phyloP scores from a whole-genome alignment of 2,113 vertebrate species.

The Actinemys pallida region DNA sequence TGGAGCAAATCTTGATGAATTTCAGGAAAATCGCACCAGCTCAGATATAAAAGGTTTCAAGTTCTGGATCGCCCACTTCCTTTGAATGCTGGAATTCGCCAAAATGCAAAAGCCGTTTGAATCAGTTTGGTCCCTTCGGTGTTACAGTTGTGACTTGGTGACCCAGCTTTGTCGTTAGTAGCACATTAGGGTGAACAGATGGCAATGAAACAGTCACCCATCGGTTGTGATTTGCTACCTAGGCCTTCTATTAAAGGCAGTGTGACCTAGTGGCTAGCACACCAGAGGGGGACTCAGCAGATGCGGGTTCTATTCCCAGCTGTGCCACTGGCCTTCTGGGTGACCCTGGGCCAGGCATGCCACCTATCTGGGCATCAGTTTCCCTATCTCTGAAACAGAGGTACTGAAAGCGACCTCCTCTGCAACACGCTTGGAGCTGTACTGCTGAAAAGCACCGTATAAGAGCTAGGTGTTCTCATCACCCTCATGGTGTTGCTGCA shows the following conservation, averaged over 20 bases:
- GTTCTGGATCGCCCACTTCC: neutral
- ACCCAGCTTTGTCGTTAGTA: too few species aligned
- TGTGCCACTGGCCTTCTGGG: neutral
- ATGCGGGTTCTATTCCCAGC: accelerated
- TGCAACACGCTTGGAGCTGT: accelerated
- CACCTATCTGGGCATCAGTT: accelerated
- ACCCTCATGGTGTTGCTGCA: neutral
- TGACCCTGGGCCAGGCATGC: neutral
- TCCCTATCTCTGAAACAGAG: neutral
- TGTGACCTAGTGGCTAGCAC: neutral
- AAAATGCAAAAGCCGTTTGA: accelerated
- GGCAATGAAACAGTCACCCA: too few species aligned
- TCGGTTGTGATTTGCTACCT: neutral
- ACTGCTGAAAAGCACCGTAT: neutral
- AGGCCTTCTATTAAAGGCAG: neutral
- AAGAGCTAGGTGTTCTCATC: accelerated
- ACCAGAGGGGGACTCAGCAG: neutral
- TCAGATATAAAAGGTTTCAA: neutral
- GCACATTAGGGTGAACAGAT: neutral
- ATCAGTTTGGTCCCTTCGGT: accelerated
- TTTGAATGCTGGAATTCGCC: neutral
- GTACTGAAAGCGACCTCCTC: neutral
- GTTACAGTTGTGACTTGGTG: neutral
- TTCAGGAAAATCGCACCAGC: neutral
- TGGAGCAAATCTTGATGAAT: accelerated